These are phyloP conservation scores for Sclerurus mexicanus DNA, from an alignment of 2,113 vertebrate genomes.

Conservation along the genomic window DNA sequence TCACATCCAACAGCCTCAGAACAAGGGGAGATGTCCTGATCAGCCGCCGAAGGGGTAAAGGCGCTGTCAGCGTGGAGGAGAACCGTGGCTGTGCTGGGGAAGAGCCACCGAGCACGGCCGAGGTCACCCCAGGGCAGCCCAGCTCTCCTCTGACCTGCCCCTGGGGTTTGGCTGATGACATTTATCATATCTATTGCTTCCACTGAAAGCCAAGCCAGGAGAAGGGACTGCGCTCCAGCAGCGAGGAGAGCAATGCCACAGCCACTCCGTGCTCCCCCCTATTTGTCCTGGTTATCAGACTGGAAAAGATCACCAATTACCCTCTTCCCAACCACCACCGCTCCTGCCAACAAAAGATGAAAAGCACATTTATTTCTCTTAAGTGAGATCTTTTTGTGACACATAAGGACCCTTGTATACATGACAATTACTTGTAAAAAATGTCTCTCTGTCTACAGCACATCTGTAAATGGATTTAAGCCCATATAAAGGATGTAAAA, in stretches of 20 bases:
- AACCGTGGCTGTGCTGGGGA: background rate
- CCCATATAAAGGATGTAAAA: conserved; percentile 45
- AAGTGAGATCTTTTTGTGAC: conserved; percentile 58
- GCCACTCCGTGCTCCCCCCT: background rate
- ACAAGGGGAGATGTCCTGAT: background rate
- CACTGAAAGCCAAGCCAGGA: background rate
- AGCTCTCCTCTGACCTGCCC: background rate
- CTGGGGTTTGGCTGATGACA: background rate
- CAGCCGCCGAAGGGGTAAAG: background rate
- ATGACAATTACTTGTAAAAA: conserved; percentile 61
- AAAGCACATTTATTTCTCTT: conserved; percentile 62
- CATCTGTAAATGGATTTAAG: conserved; percentile 42
- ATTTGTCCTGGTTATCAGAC: conserved; percentile 45
- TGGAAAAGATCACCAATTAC: conserved; percentile 62
- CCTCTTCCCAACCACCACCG: conserved; percentile 26
- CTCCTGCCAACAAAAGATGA: conserved; percentile 53
- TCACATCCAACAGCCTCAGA: background rate
- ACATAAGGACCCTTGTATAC: conserved; percentile 35
- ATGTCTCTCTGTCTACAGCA: conserved; percentile 51
- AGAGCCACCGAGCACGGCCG: background rate
- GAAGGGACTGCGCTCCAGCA: background rate
- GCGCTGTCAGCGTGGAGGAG: background rate
- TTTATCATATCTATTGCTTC: background rate
- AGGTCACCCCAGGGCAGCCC: background rate
- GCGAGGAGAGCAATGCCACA: background rate